A percentile compares a stretch with the other conserved stretches of the same genome.
Evolutionary conservation across 2,797 vertebrate species (phyloP).

Genomic region (Coregonus suidteri): DNA sequence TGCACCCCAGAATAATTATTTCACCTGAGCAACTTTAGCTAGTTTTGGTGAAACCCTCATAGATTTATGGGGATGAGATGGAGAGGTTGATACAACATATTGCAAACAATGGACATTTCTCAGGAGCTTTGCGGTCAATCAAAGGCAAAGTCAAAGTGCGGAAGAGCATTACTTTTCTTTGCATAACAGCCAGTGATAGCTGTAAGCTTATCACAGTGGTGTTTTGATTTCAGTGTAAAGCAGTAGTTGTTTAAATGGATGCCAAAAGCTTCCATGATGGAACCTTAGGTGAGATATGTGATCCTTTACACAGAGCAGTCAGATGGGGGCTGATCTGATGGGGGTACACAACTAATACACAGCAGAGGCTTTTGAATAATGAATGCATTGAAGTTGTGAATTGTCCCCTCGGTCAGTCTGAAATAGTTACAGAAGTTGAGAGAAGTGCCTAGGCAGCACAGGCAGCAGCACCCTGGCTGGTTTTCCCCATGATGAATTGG

Average conservation of each 20-base stretch:
- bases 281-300: neutral
- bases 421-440: constrained; percentile 63
- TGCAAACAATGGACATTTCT: constrained; percentile 18
- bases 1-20: constrained; percentile 36
- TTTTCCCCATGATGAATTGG: constrained; percentile 67
- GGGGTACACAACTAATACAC: constrained; percentile 18
- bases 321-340: constrained; percentile 19
- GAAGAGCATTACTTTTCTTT: constrained; percentile 7
- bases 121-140: constrained; percentile 11
- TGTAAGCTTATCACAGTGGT: neutral
- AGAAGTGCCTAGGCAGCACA: constrained; percentile 58
- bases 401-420: constrained; percentile 50
- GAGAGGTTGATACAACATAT: constrained; percentile 21
- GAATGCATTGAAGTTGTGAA: constrained; percentile 48
- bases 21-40: constrained; percentile 35
- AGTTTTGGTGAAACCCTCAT: constrained; percentile 30
- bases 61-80: constrained; percentile 37
- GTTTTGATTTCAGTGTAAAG: neutral
- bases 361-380: constrained; percentile 29
- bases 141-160: neutral
- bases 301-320: constrained; percentile 21
- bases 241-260: neutral
- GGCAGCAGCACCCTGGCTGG: constrained; percentile 30
- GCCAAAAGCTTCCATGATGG: neutral
- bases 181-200: no score